Evolutionary conservation across 2,888 invertebrate species (phyloP), one percentile per base, ranked within the genome.

Genomic region (Calephelis perditalis): DNA sequence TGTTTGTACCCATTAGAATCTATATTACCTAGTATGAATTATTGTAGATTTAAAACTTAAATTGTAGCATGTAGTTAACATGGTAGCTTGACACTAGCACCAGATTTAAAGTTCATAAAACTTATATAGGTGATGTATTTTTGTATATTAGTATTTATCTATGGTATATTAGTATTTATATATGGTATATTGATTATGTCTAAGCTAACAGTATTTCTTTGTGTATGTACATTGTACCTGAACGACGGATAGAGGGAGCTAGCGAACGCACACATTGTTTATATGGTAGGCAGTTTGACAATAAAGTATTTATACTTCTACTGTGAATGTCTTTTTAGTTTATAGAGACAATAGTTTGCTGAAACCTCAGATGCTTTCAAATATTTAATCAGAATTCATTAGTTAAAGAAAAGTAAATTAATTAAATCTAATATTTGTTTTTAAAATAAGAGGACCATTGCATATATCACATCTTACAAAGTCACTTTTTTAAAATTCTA

Each of bases 261-360:
- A 84, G 84, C 74, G 77, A 86, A 84, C 82, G 73, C 82, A 76
- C 85, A 82, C 78, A 77, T 84, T 77, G 71, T 81, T 71, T 84
- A 80, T 78, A 88, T 90, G 91, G 91, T 91, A 91, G 86, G 90
- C 87, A 77, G 80, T 82, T 86, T 85, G 74, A 74, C 71, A 78
- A 79, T 81, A 75, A 66, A 68, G 67, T 40, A 40, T 5, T 8
- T 65, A 71, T 70, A 78, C 68, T 69, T 75, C 72, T 75, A 70
- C 71, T 72, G 74, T 76, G 73, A 72, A 62, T 67, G 65, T 71
- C 68, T 62, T 65, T 62, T 64, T 63, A 35, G 52, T 49, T 49
- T 26, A 49, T 49, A 52, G 35, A 52, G 11, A 36, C 52, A 40
- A 40, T 54, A 35, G 54, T 54, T 66, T 60, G 45, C 60, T 26